These are phyloP conservation scores for Apodemus sylvaticus DNA, from an alignment of 2,113 vertebrate genomes.

Conservation along the genomic window DNA sequence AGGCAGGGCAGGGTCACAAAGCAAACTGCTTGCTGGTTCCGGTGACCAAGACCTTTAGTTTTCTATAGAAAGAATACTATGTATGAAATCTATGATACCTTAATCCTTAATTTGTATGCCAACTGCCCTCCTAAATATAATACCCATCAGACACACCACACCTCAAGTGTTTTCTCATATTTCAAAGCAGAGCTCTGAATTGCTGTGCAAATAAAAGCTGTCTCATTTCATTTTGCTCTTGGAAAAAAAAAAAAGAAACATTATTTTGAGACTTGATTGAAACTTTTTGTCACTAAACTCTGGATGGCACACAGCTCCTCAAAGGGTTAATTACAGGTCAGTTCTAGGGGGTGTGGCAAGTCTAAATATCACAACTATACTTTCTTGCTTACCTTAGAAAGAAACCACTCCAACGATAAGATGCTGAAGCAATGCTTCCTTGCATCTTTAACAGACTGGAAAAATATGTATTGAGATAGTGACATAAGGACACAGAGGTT, in stretches of 20 bases:
- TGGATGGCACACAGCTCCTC: background rate
- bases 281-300: background rate
- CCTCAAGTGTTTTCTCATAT: background rate
- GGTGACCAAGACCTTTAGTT: background rate
- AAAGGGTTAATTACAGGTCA: background rate
- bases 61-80: background rate
- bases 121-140: background rate
- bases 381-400: background rate
- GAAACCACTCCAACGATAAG: background rate
- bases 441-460: background rate
- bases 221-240: constrained; percentile 19
- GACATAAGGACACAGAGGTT: background rate
- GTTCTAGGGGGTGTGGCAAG: background rate
- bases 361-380: background rate
- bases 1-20: background rate
- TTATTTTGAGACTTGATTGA: background rate
- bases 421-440: background rate
- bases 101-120: background rate
- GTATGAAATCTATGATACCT: background rate
- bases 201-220: background rate
- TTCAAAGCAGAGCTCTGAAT: background rate
- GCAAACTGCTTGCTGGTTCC: background rate
- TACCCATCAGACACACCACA: background rate
- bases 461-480: background rate
- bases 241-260: background rate